Conservation (phyloP, 2,797 vertebrate genomes). For the Acipenser transmontanus region DNA sequence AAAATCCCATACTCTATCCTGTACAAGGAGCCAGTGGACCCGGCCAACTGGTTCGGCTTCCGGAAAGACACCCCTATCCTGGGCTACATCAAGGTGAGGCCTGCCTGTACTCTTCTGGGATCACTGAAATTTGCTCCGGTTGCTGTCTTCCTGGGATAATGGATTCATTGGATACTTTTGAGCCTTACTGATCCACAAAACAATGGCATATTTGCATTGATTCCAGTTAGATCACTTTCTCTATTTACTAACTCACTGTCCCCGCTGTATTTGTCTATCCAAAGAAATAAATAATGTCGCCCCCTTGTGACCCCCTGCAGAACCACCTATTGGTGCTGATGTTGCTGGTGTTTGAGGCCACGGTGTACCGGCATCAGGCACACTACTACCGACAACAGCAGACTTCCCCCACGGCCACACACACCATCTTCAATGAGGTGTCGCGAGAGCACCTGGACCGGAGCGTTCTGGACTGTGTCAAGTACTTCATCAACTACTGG, state of each 20-base stretch:
- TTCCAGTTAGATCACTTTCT: no score
- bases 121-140: background rate
- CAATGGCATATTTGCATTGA: no score
- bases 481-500: constrained; percentile 85
- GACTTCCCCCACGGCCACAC: constrained; percentile 53
- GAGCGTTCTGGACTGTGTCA: constrained; percentile 65
- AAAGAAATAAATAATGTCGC: background rate
- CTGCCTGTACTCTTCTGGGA: background rate
- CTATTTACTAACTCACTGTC: no score
- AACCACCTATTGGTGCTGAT: constrained; percentile 83
- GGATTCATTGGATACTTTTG: no score
- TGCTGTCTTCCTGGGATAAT: no score
- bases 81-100: constrained; percentile 80
- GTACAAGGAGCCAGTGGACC: constrained; percentile 75
- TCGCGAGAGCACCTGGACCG: constrained; percentile 65
- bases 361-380: constrained; percentile 81
- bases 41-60: constrained; percentile 90
- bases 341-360: constrained; percentile 82
- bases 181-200: no score
- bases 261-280: no score
- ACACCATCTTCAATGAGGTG: constrained; percentile 61
- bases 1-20: constrained; percentile 72
- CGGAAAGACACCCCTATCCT: constrained; percentile 75
- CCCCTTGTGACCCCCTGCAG: constrained; percentile 43
- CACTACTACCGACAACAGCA: constrained; percentile 74